These are phyloP conservation scores for Sinocyclocheilus grahami DNA, from an alignment of 2,113 vertebrate species.

Conservation along the genomic window DNA sequence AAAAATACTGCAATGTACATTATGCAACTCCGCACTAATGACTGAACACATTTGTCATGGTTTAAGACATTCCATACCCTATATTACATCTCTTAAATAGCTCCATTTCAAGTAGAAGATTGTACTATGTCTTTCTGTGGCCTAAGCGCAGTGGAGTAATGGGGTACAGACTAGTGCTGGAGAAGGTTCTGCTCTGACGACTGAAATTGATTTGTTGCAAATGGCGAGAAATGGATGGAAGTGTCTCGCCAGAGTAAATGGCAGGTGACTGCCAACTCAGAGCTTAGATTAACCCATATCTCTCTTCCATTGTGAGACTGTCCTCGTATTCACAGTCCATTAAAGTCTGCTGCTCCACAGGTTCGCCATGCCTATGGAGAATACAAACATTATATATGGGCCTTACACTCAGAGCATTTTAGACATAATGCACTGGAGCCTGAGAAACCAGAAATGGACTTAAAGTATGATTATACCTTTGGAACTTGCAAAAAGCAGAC, in stretches of 20 bases:
- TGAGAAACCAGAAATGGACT: not conserved
- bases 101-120: slow-evolving; percentile 25
- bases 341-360: slow-evolving; percentile 48
- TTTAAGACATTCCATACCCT: not conserved
- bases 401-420: slow-evolving; percentile 4
- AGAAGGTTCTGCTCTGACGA: slow-evolving; percentile 44
- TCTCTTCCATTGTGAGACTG: slow-evolving; percentile 46
- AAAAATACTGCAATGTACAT: not conserved
- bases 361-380: slow-evolving; percentile 26
- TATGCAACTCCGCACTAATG: not conserved
- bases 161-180: slow-evolving; percentile 21
- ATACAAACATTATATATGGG: slow-evolving; percentile 40
- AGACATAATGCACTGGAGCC: not conserved
- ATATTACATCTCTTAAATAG: slow-evolving; percentile 23
- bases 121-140: slow-evolving; percentile 12
- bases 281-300: slow-evolving; percentile 56
- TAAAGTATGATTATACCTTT: slow-evolving; percentile 9
- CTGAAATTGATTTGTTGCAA: slow-evolving; percentile 57
- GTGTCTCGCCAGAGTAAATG: slow-evolving; percentile 44
- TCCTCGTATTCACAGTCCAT: slow-evolving; percentile 57
- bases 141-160: slow-evolving; percentile 10
- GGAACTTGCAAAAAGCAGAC: not conserved
- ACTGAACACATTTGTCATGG: slow-evolving; percentile 22
- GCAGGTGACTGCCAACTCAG: slow-evolving; percentile 49
- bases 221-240: slow-evolving; percentile 37